A percentile compares a stretch with the other conserved stretches of the same genome.
phyloP scores from a whole-genome alignment of 2,797 vertebrate genomes.

The Crossoptilon crossoptilon region DNA sequence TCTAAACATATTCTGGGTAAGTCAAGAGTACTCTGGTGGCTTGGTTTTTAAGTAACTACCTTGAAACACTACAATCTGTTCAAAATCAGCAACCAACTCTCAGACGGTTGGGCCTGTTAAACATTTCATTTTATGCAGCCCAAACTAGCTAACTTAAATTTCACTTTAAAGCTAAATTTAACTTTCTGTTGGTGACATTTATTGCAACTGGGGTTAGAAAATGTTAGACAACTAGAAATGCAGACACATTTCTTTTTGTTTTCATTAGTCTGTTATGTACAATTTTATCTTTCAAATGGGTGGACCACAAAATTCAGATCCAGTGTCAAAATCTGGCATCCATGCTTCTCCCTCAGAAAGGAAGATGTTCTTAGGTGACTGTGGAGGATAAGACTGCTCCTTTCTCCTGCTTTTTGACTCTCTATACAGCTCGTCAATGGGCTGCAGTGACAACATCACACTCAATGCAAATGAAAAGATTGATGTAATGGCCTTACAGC shows the following conservation, averaged over 20 bases:
- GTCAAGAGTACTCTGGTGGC: background rate
- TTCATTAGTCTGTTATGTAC: background rate
- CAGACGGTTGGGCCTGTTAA: background rate
- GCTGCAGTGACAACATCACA: background rate
- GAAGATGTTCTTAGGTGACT: background rate
- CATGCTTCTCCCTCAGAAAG: background rate
- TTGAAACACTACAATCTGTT: background rate
- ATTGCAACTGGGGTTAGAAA: background rate
- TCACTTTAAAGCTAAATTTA: background rate
- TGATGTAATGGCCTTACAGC: background rate
- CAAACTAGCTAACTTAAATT: background rate
- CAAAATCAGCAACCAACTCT: background rate
- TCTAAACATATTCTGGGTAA: background rate
- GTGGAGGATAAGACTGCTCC: background rate
- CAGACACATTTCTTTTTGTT: background rate
- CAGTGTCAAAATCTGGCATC: background rate
- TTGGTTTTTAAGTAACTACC: background rate
- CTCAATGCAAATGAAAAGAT: background rate
- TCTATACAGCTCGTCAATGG: background rate
- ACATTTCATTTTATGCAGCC: background rate
- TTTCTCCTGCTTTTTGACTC: background rate
- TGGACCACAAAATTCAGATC: background rate
- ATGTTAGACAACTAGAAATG: background rate
- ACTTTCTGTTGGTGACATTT: background rate
- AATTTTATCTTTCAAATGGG: background rate